Conservation (phyloP, 2,888 invertebrate species). For the Drosophila prostipennis region DNA sequence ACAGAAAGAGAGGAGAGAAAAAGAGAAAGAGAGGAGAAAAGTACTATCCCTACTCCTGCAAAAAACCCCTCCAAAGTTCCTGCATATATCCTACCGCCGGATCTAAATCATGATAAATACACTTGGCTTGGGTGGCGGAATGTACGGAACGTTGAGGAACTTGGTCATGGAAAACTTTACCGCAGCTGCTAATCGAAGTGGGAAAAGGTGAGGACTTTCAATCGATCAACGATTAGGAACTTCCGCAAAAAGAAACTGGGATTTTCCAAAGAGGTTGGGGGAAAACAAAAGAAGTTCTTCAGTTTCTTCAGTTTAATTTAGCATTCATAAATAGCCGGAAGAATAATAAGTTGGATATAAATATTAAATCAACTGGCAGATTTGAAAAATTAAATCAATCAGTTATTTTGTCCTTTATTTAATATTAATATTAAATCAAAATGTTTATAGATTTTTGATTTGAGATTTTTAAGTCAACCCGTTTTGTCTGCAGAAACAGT, state of each 20-base stretch:
- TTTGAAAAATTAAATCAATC: no score
- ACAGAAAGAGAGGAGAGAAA: background rate
- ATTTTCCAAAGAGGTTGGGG: background rate
- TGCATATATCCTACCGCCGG: background rate
- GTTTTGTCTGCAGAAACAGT: no score
- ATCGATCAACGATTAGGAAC: slow-evolving; percentile 13
- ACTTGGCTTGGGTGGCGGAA: slow-evolving; percentile 8
- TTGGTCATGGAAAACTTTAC: slow-evolving; percentile 29
- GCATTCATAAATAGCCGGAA: background rate
- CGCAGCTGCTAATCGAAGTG: slow-evolving; percentile 31
- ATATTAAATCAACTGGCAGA: no score
- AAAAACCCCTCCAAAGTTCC: background rate
- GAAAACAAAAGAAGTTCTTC: background rate
- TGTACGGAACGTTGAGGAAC: background rate
- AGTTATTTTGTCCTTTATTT: no score
- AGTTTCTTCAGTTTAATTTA: background rate
- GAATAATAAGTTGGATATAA: no score
- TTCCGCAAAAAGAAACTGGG: background rate
- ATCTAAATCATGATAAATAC: slow-evolving; percentile 42
- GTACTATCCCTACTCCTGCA: background rate
- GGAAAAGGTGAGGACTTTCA: slow-evolving; percentile 1
- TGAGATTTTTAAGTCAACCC: no score
- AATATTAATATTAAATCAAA: no score
- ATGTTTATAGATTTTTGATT: no score
- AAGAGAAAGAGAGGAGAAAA: background rate